Percentiles rank a stretch among this genome's conserved stretches.
phyloP scores from a whole-genome alignment of 2,888 invertebrate species.

The Leucozona laternaria region DNA sequence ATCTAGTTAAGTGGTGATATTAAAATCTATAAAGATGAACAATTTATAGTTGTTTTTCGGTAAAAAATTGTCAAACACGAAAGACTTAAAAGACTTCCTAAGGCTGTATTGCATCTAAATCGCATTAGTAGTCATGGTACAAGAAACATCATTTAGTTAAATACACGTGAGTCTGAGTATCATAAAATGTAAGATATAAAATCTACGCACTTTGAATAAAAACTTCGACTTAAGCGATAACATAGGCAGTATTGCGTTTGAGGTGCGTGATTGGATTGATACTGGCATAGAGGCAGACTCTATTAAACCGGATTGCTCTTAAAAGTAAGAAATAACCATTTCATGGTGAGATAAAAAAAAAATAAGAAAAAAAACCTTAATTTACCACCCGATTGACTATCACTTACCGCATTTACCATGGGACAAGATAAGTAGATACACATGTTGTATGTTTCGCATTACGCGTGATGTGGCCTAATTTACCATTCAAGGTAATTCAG shows the following conservation, averaged over 20 bases:
- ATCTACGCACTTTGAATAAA: constrained; percentile 18
- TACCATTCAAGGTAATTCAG: constrained; percentile 31
- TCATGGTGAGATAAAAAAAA: constrained; percentile 16
- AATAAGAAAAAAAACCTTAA: not conserved
- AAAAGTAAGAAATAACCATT: constrained; percentile 24
- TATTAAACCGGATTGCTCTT: constrained; percentile 45
- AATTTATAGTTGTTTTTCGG: not conserved
- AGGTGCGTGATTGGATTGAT: constrained; percentile 32
- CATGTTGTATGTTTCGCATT: constrained; percentile 34
- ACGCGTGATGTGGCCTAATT: constrained; percentile 46
- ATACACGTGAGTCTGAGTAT: not conserved
- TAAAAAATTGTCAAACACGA: constrained; percentile 3
- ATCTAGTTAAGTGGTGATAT: not conserved
- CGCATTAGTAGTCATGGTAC: not conserved
- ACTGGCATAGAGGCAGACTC: constrained; percentile 12
- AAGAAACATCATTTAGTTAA: not conserved
- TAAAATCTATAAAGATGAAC: not conserved
- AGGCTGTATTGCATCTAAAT: not conserved
- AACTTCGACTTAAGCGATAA: not conserved
- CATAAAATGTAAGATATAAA: not conserved
- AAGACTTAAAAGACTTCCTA: not conserved
- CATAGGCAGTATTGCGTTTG: not conserved
- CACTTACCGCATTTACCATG: constrained; percentile 34
- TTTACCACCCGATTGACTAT: constrained; percentile 41
- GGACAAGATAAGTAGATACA: constrained; percentile 48